phyloP scores from a whole-genome alignment of 2,113 vertebrate species.

The Lepus europaeus region DNA sequence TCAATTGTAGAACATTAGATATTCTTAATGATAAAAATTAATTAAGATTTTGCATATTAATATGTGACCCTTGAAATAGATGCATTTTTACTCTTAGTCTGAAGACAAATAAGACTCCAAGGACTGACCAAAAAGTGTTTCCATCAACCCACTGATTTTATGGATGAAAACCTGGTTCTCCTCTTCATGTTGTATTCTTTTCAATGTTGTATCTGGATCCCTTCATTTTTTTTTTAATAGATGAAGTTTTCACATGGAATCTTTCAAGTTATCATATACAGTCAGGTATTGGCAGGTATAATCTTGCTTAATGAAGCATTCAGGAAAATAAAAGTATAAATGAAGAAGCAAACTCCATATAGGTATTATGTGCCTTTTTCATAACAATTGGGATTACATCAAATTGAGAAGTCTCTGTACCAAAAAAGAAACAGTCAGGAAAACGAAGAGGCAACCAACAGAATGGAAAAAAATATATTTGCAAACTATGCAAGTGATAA shows the following conservation, averaged over 20 bases:
- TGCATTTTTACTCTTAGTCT: neutral
- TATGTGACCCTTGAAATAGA: neutral
- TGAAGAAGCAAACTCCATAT: neutral
- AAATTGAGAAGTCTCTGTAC: no score
- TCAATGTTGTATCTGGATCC: neutral
- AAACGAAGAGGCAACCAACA: no score
- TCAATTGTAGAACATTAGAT: neutral
- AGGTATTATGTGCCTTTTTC: no score
- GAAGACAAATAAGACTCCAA: neutral
- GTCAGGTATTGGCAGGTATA: neutral
- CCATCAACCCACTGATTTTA: neutral
- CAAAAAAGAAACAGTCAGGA: no score
- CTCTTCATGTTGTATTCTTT: neutral
- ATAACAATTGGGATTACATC: no score
- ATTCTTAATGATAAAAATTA: neutral
- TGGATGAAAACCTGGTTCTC: neutral
- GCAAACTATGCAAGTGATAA: no score
- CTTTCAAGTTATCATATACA: neutral
- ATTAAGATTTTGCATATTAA: conserved; percentile 30
- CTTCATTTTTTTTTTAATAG: neutral
- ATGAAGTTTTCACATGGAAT: neutral
- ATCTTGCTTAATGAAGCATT: neutral
- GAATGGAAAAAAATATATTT: no score
- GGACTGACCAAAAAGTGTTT: neutral
- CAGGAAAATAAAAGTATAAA: neutral